These are phyloP conservation scores for Cossypha niveicapilla DNA, from an alignment of 2,797 vertebrate genomes.

Conservation along the genomic window DNA sequence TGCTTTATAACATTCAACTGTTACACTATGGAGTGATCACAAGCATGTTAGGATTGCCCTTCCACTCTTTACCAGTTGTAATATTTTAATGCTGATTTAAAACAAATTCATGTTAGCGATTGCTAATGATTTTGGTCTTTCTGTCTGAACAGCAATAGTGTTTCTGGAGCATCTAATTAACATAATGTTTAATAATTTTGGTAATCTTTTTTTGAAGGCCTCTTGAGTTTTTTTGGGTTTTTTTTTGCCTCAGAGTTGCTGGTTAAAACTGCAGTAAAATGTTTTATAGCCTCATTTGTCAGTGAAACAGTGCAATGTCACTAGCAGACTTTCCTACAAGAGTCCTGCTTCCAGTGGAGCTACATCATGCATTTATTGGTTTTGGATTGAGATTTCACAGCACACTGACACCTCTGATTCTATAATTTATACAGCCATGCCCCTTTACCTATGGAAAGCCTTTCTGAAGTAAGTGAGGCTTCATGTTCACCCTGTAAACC, in stretches of 20 bases:
- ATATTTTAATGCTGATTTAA: not conserved
- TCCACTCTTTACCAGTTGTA: not conserved
- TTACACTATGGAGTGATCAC: not conserved
- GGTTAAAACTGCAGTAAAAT: not conserved
- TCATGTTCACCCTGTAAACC: not conserved
- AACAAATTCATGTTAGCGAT: not conserved
- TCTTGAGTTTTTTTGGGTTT: not conserved
- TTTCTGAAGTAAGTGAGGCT: not conserved
- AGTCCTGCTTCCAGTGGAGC: not conserved
- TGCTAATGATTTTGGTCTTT: not conserved
- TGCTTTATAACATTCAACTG: not conserved
- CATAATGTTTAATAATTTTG: not conserved
- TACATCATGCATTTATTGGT: not conserved
- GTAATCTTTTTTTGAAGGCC: not conserved
- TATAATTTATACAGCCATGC: not conserved
- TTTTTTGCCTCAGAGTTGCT: not conserved
- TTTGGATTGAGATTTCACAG: not conserved
- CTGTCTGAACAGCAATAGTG: not conserved
- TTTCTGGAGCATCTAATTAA: not conserved
- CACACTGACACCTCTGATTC: not conserved
- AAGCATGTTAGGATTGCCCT: not conserved
- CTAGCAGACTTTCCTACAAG: not conserved
- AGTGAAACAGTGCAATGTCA: not conserved
- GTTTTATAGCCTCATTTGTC: not conserved
- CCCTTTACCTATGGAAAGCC: not conserved